Evolutionary conservation across 1,140 invertebrate species (phyloP).

Genomic region (Drosophila sechellia): DNA sequence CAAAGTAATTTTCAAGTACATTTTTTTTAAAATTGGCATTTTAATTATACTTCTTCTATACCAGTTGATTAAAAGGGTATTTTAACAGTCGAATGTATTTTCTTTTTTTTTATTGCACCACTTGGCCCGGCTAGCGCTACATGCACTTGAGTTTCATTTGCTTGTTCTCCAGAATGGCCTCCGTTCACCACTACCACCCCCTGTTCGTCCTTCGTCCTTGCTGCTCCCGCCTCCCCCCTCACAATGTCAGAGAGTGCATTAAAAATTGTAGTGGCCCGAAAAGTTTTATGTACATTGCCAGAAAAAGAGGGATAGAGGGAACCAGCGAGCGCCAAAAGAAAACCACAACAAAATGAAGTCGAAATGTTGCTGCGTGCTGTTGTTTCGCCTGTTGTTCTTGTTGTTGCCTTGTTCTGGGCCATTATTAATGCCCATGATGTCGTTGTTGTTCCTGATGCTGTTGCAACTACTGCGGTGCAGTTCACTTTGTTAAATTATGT

Average conservation of each 20-base stretch:
- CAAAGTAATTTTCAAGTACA: too few species aligned
- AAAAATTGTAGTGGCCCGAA: slow-evolving; percentile 68
- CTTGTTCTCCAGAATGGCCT: slow-evolving; percentile 60
- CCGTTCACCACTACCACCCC: slow-evolving; percentile 14
- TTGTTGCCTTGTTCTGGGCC: slow-evolving; percentile 38
- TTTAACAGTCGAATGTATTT: slow-evolving; percentile 18
- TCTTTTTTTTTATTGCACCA: slow-evolving; percentile 50
- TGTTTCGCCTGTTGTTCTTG: slow-evolving; percentile 32
- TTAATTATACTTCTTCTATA: not conserved
- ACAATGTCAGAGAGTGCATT: slow-evolving; percentile 78
- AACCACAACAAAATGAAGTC: slow-evolving; percentile 78
- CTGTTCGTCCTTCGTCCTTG: not conserved
- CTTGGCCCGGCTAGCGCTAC: slow-evolving; percentile 72
- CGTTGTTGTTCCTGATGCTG: slow-evolving; percentile 29
- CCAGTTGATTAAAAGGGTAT: slow-evolving; percentile 2
- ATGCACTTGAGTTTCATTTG: slow-evolving; percentile 83
- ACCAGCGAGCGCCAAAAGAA: slow-evolving; percentile 50
- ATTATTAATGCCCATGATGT: slow-evolving; percentile 42
- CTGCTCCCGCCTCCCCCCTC: slow-evolving; percentile 1
- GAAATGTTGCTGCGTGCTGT: slow-evolving; percentile 57
- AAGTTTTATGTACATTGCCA: slow-evolving; percentile 77
- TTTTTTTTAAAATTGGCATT: too few species aligned
- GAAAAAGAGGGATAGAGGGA: slow-evolving; percentile 22
- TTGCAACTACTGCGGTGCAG: slow-evolving; percentile 39
- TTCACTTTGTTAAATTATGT: slow-evolving; percentile 78